Base-by-base conservation (phyloP, 2,113 vertebrate genomes). In the Pluvianellus socialis region DNA sequence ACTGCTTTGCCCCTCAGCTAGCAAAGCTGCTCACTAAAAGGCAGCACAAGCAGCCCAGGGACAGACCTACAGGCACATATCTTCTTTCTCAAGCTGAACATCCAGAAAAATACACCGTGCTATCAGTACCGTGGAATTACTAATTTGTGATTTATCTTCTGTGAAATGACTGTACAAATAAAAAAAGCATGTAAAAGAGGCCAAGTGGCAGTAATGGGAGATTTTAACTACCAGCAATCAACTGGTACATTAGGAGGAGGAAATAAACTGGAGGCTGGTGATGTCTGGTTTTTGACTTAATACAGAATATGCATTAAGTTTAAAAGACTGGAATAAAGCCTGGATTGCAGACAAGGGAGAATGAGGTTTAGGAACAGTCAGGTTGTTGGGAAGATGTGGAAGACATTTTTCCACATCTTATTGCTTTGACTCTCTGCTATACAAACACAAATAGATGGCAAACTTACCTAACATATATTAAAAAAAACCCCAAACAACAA, bases 71-170 rank as follows among this genome's bases (percentile, higher is more conserved):
- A 74, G 17, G 26, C 26, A 49, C 6, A 4, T 32, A 27, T 47
- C 50, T 90, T 9, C 6, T 86, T 94, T 81, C 63, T 80, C 63
- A 59, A 38, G 28, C 44, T 83, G 75, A 90, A 92, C 50, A 80
- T 80, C 24, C 50, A 40, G 58, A 33, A 70, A 94, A 90, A 32
- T 62, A 27, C 16, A 35, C 47, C 76, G 38, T 50, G 55, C 14
- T 92, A 84, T 93, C 79, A 59, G 75, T 59, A 63, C 27, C 7
- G 0, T 44, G 14, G 58, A 59, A 82, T 88, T 80, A 88, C 62
- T 80, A 70, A 85, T 86, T 91, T 86, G 47, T 91, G 72, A 94
- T 94, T 94, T 93, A 81, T 96, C 88, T 91, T 82, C 79, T 86
- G 50, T 86, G 68, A 96, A 97, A 96, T 72, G 22, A 38, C 61